Evolutionary conservation across 2,113 vertebrate species (phyloP).

Genomic region (Aptenodytes patagonicus): DNA sequence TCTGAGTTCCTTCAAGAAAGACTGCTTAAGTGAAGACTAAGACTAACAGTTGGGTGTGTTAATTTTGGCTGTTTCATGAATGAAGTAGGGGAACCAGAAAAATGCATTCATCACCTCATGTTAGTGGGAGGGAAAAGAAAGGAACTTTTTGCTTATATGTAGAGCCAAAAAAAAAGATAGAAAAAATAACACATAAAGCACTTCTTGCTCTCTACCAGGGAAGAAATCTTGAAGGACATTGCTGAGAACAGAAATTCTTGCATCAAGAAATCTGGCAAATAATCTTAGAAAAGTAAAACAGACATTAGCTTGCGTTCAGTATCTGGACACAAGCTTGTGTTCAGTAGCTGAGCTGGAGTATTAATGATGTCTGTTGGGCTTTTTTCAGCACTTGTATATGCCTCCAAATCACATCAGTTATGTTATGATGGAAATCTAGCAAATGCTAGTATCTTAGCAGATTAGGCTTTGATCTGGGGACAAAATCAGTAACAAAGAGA

Average conservation of each 20-base stretch:
- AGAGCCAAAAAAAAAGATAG: background rate
- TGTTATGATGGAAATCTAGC: background rate
- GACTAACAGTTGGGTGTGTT: background rate
- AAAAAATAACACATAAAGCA: background rate
- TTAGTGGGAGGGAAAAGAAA: background rate
- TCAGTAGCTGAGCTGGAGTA: background rate
- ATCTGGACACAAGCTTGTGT: background rate
- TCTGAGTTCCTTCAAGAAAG: background rate
- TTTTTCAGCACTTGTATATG: background rate
- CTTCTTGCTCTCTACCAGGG: background rate
- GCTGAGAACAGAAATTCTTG: background rate
- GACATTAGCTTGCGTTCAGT: background rate
- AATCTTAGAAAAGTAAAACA: background rate
- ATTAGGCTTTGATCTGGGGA: background rate
- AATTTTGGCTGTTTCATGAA: background rate
- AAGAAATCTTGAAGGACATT: background rate
- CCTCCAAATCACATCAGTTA: background rate
- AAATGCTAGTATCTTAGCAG: background rate
- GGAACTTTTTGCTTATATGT: background rate
- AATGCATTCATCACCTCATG: background rate
- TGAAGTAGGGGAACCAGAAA: background rate
- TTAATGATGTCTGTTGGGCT: background rate
- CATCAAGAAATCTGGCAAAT: background rate
- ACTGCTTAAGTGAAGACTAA: background rate
- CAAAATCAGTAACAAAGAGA: background rate